A percentile compares a stretch with the other conserved stretches of the same genome.
These are phyloP conservation scores for Ondatra zibethicus DNA, from an alignment of 2,113 vertebrate species.

Conservation along the genomic window DNA sequence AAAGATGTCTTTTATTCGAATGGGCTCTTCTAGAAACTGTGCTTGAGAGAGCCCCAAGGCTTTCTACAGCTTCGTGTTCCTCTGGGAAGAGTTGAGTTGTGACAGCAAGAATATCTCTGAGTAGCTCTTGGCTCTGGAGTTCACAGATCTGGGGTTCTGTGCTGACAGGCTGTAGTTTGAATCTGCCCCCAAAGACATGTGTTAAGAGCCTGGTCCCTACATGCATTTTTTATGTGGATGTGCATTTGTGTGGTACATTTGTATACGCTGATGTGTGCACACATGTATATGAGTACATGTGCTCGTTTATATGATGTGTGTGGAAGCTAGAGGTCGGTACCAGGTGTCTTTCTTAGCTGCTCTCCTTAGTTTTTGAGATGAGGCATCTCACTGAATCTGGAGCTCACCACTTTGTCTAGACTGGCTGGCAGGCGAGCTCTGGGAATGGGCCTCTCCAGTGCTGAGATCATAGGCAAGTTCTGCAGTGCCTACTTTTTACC, in stretches of 20 bases:
- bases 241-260: neutral
- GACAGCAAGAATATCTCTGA: neutral
- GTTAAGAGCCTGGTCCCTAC: neutral
- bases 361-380: neutral
- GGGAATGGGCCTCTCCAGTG: neutral
- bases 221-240: neutral
- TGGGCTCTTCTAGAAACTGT: neutral
- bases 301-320: neutral
- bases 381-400: neutral
- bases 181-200: neutral
- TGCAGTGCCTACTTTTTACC: neutral
- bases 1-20: neutral
- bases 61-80: neutral
- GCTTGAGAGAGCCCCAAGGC: neutral
- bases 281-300: neutral
- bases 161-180: neutral
- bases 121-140: neutral
- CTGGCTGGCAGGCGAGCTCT: too few species aligned
- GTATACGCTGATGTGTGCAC: neutral
- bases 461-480: neutral
- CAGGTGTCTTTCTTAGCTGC: neutral
- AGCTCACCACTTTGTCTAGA: neutral
- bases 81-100: too few species aligned
- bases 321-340: neutral
- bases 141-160: slow-evolving; percentile 7